A percentile compares a stretch with the other conserved stretches of the same genome.
Evolutionary conservation across 1,140 invertebrate genomes (phyloP).

Genomic region (Polyergus mexicanus): DNA sequence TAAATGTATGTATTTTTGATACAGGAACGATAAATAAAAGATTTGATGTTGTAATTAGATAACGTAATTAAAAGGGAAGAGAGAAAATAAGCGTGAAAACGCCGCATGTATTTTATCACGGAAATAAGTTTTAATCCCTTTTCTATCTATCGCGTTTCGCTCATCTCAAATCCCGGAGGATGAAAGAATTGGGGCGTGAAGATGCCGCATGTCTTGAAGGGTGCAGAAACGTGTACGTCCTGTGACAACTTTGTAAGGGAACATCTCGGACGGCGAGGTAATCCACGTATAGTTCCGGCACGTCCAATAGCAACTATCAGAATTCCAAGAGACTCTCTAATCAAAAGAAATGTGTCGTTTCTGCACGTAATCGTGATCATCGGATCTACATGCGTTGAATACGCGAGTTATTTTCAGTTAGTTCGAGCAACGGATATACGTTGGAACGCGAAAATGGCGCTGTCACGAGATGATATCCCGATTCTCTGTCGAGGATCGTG

Average conservation of each 20-base stretch:
- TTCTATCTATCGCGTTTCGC: background rate
- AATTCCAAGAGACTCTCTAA: conserved; percentile 16
- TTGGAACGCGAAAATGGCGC: background rate
- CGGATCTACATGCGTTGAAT: conserved; percentile 37
- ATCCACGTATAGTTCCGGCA: conserved; percentile 50
- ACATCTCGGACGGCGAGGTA: conserved; percentile 45
- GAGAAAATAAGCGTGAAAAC: conserved; percentile 2
- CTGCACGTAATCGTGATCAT: conserved; percentile 11
- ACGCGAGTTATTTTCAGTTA: conserved; percentile 33
- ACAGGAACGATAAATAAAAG: background rate
- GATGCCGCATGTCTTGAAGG: conserved; percentile 20
- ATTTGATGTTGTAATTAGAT: conserved; percentile 28
- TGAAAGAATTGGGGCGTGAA: conserved; percentile 66
- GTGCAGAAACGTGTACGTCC: conserved; percentile 14
- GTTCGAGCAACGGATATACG: conserved; percentile 34
- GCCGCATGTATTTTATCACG: conserved; percentile 34
- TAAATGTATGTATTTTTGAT: conserved; percentile 29
- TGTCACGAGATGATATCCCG: background rate
- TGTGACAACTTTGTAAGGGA: conserved; percentile 45
- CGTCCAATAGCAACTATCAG: conserved; percentile 12
- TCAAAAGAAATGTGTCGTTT: conserved; percentile 51
- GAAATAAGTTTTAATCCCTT: conserved; percentile 59
- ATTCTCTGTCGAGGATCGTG: background rate
- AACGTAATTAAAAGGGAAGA: background rate
- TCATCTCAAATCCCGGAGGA: conserved; percentile 24